Base-by-base conservation (phyloP, 2,888 invertebrate genomes). In the Aphidoletes aphidimyza region DNA sequence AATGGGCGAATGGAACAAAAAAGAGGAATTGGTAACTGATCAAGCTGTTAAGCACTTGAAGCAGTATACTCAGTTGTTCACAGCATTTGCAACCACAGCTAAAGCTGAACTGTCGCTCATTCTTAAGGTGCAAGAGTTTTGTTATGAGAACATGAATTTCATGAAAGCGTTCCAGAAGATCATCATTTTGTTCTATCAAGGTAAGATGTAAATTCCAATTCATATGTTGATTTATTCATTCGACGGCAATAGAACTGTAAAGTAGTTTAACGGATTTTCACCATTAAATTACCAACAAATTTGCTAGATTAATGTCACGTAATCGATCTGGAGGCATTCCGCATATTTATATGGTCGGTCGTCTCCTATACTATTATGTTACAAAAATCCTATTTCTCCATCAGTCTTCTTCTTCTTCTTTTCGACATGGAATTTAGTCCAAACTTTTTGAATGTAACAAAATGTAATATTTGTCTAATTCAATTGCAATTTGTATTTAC, bases 111-210 rank as follows among this genome's bases (percentile, higher is more conserved):
- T 97, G 88, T 94, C 95, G 85, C 93, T 98, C 87, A 93, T 98
- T 88, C 92, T 96, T 87, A 97, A 97, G 91, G 96, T 98, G 87
- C 98, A 98, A 91, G 98, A 98, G 89, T 98, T 96, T 91, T 98
- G 98, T 91, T 98, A 98, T 90, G 98, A 98, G 90, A 98, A 98
- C 92, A 98, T 98, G 98, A 97, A 96, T 90, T 98, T 98, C 91
- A 97, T 98, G 97, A 97, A 97, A 90, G 97, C 97, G 90, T 98
- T 98, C 94, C 97, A 97, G 90, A 98, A 98, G 92, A 97, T 98
- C 88, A 95, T 98, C 88, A 93, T 98, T 91, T 94, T 98, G 89
- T 95, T 98, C 91, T 98, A 98, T 92, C 98, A 97, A 93, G 96
- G 95, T 94, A 90, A 90, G 91, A 14, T 85, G 37, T 54, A 36